A percentile compares a stretch with the other conserved stretches of the same genome.
Evolutionary conservation across 2,113 vertebrate species (phyloP).

Genomic region (Neodon shergylaensis): DNA sequence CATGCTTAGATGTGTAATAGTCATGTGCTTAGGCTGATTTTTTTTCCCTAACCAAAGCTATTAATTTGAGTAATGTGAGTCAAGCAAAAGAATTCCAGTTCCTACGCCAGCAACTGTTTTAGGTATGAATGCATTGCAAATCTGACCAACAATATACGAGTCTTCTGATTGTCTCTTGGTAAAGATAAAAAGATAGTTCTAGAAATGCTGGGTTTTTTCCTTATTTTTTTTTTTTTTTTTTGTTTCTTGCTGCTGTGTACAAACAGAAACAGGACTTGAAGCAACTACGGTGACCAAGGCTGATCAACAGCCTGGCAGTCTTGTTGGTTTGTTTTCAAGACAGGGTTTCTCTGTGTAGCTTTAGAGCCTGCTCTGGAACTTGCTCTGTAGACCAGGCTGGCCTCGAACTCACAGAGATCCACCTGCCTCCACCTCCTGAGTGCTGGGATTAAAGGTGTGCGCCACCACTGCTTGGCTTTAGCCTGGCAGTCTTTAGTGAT

Average conservation of each 20-base stretch:
- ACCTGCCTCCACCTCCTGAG: no score
- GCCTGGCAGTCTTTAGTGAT: background rate
- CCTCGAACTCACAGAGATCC: no score
- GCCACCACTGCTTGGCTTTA: fast-evolving
- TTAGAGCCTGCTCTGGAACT: no score
- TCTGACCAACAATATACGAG: background rate
- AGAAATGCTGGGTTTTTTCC: background rate
- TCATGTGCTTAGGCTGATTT: background rate
- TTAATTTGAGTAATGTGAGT: background rate
- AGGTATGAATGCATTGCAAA: background rate
- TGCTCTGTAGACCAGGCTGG: no score
- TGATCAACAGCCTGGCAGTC: background rate
- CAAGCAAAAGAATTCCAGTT: background rate
- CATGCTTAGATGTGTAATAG: background rate
- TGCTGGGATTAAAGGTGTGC: no score
- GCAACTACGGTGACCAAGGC: background rate
- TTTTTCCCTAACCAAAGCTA: background rate
- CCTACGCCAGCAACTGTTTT: background rate
- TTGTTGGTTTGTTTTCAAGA: no score
- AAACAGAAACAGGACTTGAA: background rate
- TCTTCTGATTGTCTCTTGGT: background rate
- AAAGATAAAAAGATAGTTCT: background rate
- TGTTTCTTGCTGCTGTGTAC: background rate
- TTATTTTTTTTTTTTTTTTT: background rate
- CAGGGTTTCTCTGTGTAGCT: no score